Conservation (phyloP, 64 coral and sea anemone genomes). For the Porites lutea region DNA sequence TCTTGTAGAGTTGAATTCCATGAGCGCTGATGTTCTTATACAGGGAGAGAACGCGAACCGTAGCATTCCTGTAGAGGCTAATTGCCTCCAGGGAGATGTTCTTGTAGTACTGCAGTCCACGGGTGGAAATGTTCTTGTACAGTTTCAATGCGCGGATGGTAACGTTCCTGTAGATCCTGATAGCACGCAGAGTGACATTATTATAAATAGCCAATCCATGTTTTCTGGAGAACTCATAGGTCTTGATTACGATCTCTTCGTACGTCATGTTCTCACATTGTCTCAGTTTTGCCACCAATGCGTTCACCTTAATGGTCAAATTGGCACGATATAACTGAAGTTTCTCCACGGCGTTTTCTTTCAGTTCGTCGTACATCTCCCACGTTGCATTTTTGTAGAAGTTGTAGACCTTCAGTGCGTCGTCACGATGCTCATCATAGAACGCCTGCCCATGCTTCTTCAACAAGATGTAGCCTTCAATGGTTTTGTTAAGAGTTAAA, state of each 20-base stretch:
- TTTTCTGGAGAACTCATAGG: slow-evolving; percentile 62
- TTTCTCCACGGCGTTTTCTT: slow-evolving; percentile 38
- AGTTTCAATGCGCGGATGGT: slow-evolving; percentile 43
- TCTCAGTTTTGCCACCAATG: slow-evolving; percentile 59
- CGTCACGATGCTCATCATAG: slow-evolving; percentile 73
- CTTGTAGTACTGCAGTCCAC: slow-evolving; percentile 73
- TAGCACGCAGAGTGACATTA: slow-evolving; percentile 68
- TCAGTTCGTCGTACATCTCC: slow-evolving; percentile 62
- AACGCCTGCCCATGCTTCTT: slow-evolving; percentile 48
- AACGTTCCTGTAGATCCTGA: slow-evolving; percentile 74
- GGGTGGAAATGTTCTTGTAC: slow-evolving; percentile 55
- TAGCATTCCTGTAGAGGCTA: slow-evolving; percentile 66
- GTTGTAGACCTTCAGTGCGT: slow-evolving; percentile 50
- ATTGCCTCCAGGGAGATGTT: slow-evolving; percentile 64
- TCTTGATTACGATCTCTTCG: slow-evolving; percentile 73
- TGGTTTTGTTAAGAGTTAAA: slow-evolving; percentile 51
- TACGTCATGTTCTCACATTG: slow-evolving; percentile 87
- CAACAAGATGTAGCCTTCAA: slow-evolving; percentile 45
- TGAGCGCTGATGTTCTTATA: slow-evolving; percentile 58
- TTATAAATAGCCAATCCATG: slow-evolving; percentile 77
- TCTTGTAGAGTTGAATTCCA: slow-evolving; percentile 79
- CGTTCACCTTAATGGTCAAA: slow-evolving; percentile 35
- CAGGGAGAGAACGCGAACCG: slow-evolving; percentile 49
- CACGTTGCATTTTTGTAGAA: slow-evolving; percentile 69
- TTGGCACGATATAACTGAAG: slow-evolving; percentile 13